These are phyloP conservation scores for Darevskia mixta DNA, from an alignment of 2,797 vertebrate genomes.

Conservation along the genomic window DNA sequence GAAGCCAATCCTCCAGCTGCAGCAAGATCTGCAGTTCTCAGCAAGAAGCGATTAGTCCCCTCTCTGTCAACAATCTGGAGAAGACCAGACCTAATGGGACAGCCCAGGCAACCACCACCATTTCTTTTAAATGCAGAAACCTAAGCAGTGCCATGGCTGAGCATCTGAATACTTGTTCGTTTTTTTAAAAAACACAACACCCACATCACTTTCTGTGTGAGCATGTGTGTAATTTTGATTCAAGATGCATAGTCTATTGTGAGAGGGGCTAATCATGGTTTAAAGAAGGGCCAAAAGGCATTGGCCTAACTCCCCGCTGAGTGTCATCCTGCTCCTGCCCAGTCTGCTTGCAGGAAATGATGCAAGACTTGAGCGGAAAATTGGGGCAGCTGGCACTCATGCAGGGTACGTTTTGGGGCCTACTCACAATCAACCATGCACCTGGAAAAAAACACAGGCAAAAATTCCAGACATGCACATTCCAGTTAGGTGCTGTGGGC, in stretches of 20 bases:
- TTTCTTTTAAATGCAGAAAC: conserved; percentile 42
- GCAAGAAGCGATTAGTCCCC: background rate
- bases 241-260: background rate
- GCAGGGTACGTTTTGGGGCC: background rate
- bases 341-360: conserved; percentile 9
- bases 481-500: background rate
- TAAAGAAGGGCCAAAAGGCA: background rate
- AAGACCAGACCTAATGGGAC: conserved; percentile 49
- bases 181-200: conserved; percentile 1
- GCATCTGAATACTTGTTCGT: background rate
- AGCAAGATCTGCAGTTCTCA: background rate
- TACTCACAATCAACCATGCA: conserved; percentile 8
- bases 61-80: conserved; percentile 47
- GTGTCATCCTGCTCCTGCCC: background rate
- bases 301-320: background rate
- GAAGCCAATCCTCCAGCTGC: background rate
- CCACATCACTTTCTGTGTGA: background rate
- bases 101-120: conserved; percentile 66
- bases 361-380: background rate
- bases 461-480: background rate
- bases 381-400: background rate
- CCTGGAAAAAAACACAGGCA: background rate
- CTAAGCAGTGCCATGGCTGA: conserved; percentile 32
- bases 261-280: background rate
- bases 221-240: background rate